These are phyloP conservation scores for Tineola bisselliella DNA, from an alignment of 2,888 invertebrate species.

Conservation along the genomic window DNA sequence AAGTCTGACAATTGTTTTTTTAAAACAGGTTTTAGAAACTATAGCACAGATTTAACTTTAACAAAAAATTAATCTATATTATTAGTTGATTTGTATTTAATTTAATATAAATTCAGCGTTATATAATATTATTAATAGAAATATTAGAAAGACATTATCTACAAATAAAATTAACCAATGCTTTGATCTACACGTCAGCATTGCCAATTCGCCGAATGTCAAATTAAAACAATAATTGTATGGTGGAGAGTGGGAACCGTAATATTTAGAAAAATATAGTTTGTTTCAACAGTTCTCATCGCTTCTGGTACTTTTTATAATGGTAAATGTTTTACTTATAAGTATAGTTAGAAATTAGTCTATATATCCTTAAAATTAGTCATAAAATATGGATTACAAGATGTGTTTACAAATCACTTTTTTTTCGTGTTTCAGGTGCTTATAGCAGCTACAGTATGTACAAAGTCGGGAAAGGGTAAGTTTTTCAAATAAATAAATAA, in stretches of 20 bases:
- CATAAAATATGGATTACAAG: conserved; percentile 9
- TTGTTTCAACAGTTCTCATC: not conserved
- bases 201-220: conserved; percentile 17
- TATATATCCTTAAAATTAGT: conserved; percentile 26
- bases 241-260: conserved; percentile 20
- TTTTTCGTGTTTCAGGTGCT: conserved; percentile 81
- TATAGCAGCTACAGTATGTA: conserved; percentile 97
- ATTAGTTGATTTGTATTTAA: no score
- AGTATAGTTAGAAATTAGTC: no score
- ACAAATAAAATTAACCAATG: not conserved
- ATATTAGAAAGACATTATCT: no score
- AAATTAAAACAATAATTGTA: conserved; percentile 17
- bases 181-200: conserved; percentile 40
- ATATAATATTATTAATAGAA: no score
- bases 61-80: no score
- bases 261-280: not conserved
- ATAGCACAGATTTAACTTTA: no score
- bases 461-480: conserved; percentile 91
- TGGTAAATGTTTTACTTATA: not conserved
- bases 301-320: not conserved
- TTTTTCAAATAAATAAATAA: not conserved
- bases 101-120: no score
- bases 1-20: not conserved
- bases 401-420: conserved; percentile 13
- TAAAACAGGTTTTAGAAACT: not conserved